Evolutionary conservation across 2,797 vertebrate species (phyloP).

Genomic region (Monodelphis domestica): DNA sequence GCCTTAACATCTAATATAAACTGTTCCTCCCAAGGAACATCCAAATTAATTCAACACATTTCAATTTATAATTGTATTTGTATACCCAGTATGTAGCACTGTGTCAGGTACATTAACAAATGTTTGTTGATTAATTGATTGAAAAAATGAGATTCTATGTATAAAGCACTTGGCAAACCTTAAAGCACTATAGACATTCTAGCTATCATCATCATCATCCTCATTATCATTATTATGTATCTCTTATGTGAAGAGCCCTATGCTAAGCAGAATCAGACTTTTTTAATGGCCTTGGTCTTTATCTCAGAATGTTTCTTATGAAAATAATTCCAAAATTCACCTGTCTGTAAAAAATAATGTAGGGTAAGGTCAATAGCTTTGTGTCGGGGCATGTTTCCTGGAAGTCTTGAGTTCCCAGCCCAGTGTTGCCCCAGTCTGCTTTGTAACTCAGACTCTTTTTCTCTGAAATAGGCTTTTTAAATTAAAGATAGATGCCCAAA

Average conservation of each 20-base stretch:
- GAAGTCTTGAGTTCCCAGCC: background rate
- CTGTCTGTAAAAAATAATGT: background rate
- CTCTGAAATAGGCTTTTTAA: background rate
- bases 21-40: background rate
- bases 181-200: background rate
- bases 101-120: background rate
- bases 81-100: background rate
- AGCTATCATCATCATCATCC: background rate
- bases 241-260: background rate
- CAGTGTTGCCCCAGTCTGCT: background rate
- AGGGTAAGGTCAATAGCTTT: background rate
- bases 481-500: background rate
- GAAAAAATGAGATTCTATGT: background rate
- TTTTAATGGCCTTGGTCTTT: background rate
- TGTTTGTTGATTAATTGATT: background rate
- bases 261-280: background rate
- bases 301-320: background rate
- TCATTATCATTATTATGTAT: background rate
- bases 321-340: background rate
- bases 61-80: background rate
- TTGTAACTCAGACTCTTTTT: background rate
- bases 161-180: background rate
- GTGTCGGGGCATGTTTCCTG: background rate
- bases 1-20: background rate
- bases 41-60: background rate